phyloP scores from a whole-genome alignment of 2,113 vertebrate species.

The Callipepla californica region DNA sequence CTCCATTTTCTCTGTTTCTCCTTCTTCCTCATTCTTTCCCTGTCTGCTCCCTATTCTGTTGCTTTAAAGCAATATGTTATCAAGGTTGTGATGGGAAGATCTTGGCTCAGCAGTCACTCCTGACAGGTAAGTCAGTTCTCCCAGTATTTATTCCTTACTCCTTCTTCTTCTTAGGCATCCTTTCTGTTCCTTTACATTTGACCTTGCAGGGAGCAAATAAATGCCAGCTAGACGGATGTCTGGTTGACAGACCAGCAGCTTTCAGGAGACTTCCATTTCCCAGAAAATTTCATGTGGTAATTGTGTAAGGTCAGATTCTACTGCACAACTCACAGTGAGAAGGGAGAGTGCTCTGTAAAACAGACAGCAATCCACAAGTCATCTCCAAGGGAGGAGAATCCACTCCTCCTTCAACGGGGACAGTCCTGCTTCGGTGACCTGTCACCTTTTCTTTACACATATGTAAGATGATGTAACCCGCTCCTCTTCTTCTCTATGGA shows the following conservation, averaged over 20 bases:
- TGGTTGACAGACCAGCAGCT: constrained; percentile 17
- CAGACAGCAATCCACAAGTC: not conserved
- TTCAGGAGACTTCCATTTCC: constrained; percentile 15
- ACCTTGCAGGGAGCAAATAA: constrained; percentile 11
- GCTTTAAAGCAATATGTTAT: constrained; percentile 58
- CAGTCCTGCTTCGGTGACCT: not conserved
- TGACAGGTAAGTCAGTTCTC: constrained; percentile 56
- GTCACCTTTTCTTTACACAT: not conserved
- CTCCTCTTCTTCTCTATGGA: constrained; percentile 10
- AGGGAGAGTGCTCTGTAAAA: not conserved
- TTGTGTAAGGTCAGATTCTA: not conserved
- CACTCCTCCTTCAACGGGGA: not conserved
- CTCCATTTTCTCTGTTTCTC: constrained; percentile 47
- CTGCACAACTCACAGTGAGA: not conserved
- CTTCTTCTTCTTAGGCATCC: not conserved
- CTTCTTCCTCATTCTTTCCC: constrained; percentile 30
- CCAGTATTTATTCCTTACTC: not conserved
- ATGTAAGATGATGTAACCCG: not conserved
- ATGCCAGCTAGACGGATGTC: not conserved
- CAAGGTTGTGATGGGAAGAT: constrained; percentile 55
- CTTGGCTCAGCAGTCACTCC: constrained; percentile 40
- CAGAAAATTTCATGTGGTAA: not conserved
- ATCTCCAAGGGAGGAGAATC: not conserved
- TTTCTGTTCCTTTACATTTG: not conserved
- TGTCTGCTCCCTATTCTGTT: constrained; percentile 37